phyloP scores from a whole-genome alignment of 92 coral and sea anemone species.

The Umimayanthus chanpuru region DNA sequence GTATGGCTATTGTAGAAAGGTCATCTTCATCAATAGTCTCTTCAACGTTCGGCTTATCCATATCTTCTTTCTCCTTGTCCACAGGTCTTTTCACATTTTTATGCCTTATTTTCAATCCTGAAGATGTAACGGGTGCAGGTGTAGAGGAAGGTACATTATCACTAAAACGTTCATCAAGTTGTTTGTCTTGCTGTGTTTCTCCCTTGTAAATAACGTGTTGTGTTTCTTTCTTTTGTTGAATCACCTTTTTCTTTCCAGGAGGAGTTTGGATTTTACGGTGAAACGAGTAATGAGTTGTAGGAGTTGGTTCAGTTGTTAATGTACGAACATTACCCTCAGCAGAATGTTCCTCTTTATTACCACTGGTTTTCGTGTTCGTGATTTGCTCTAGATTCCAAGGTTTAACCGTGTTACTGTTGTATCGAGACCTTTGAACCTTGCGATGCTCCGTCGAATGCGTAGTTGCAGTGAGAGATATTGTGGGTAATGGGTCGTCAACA shows the following conservation, averaged over 20 bases:
- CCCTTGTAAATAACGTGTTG: background rate
- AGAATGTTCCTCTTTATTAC: no score
- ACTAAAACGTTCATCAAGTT: background rate
- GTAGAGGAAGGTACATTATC: background rate
- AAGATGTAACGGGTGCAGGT: background rate
- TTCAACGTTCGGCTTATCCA: background rate
- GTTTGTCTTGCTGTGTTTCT: background rate
- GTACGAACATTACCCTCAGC: background rate
- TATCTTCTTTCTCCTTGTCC: background rate
- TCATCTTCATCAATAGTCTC: slow-evolving; percentile 11
- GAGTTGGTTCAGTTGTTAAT: background rate
- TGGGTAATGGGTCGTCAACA: slow-evolving; percentile 22
- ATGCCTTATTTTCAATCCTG: background rate
- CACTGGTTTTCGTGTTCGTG: background rate
- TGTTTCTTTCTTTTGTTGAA: background rate
- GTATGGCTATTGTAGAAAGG: slow-evolving; percentile 23
- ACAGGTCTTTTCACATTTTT: background rate
- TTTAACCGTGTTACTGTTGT: background rate
- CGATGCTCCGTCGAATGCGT: slow-evolving; percentile 2
- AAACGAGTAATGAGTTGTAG: slow-evolving; percentile 20
- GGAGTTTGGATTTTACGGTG: slow-evolving; percentile 45
- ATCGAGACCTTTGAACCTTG: background rate
- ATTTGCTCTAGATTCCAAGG: background rate
- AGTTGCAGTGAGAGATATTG: slow-evolving; percentile 18
- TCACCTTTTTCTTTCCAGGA: background rate